Percentiles rank a stretch among this genome's conserved stretches.
These are phyloP conservation scores for Agonopterix subpropinquella DNA, from an alignment of 2,888 invertebrate genomes.

Conservation along the genomic window DNA sequence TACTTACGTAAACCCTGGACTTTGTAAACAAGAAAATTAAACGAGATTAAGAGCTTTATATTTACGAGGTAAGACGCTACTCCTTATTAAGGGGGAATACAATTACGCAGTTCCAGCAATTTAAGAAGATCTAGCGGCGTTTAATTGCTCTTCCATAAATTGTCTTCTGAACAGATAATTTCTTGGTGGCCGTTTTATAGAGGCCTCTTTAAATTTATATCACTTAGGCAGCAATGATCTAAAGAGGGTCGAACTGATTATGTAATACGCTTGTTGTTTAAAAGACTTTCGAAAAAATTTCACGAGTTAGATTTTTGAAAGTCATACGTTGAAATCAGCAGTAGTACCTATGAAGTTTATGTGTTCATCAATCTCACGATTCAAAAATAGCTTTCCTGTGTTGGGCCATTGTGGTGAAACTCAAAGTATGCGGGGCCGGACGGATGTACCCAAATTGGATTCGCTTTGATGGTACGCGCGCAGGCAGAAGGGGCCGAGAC, in stretches of 20 bases:
- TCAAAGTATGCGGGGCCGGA: too few relatives aligned
- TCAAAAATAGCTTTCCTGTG: too few relatives aligned
- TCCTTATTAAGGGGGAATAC: slow-evolving; percentile 57
- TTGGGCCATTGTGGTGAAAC: too few relatives aligned
- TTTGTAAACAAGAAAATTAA: slow-evolving; percentile 56
- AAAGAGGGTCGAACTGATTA: not conserved
- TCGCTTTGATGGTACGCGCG: too few relatives aligned
- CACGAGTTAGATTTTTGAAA: too few relatives aligned
- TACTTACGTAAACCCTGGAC: slow-evolving; percentile 15
- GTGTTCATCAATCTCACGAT: too few relatives aligned
- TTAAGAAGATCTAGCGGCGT: slow-evolving; percentile 57
- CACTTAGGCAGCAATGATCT: slow-evolving; percentile 22
- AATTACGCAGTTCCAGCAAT: slow-evolving; percentile 61
- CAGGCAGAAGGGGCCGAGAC: too few relatives aligned
- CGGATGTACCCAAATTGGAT: too few relatives aligned
- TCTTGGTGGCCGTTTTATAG: slow-evolving; percentile 45
- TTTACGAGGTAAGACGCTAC: slow-evolving; percentile 55
- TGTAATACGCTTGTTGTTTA: too few relatives aligned
- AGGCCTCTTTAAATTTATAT: slow-evolving; percentile 40
- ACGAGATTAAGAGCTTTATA: slow-evolving; percentile 53
- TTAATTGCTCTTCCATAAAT: slow-evolving; percentile 62
- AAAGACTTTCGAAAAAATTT: too few relatives aligned
- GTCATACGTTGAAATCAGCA: too few relatives aligned
- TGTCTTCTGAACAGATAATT: slow-evolving; percentile 58
- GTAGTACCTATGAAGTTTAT: too few relatives aligned